A percentile compares a stretch with the other conserved stretches of the same genome.
Conservation (phyloP, 2,888 invertebrate species). For the Agrenia bidenticulata region DNA sequence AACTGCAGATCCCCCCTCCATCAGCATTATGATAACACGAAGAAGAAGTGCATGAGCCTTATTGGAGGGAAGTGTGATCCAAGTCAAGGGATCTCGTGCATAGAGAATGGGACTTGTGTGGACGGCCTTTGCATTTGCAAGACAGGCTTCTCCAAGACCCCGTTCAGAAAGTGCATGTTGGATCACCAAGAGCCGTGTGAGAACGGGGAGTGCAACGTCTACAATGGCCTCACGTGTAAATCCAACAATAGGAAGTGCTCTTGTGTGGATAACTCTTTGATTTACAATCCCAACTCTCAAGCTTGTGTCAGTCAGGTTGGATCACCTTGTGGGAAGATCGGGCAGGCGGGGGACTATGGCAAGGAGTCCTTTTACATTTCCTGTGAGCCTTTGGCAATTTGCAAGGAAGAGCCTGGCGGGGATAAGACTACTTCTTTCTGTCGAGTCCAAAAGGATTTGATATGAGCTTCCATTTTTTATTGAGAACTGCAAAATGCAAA, state of each 20-base stretch:
- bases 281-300: constrained; percentile 28
- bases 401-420: constrained; percentile 40
- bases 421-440: constrained; percentile 42
- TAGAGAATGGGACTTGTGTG: constrained; percentile 27
- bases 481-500: too few species aligned
- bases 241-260: constrained; percentile 27
- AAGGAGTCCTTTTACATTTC: constrained; percentile 37
- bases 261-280: constrained; percentile 39
- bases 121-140: constrained; percentile 30
- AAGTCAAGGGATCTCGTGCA: constrained; percentile 25
- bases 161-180: constrained; percentile 39
- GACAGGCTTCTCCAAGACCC: constrained; percentile 31
- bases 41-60: constrained; percentile 35
- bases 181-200: constrained; percentile 33
- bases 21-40: constrained; percentile 29
- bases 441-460: background rate
- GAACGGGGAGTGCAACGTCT: constrained; percentile 37
- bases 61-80: constrained; percentile 34
- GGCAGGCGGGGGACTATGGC: constrained; percentile 40
- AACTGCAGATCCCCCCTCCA: constrained; percentile 40
- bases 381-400: constrained; percentile 34
- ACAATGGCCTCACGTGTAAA: constrained; percentile 32
- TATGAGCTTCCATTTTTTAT: too few species aligned
- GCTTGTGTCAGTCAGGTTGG: constrained; percentile 31
- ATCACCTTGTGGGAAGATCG: constrained; percentile 44